Conservation (phyloP, 2,797 vertebrate genomes). For the Cuculus canorus region DNA sequence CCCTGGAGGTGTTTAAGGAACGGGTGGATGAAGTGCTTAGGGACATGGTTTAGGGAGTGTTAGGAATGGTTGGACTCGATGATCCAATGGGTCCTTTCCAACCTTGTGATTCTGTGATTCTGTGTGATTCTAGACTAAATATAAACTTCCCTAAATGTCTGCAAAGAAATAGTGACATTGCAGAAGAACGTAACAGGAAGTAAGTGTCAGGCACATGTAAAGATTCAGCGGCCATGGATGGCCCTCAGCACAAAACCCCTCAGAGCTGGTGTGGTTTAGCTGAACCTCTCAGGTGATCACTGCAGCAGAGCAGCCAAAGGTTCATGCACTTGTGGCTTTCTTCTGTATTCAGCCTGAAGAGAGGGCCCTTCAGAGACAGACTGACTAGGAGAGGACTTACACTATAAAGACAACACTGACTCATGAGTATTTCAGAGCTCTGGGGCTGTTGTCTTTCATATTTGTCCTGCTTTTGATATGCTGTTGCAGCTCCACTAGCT, state of each 20-base stretch:
- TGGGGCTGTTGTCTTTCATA: not conserved
- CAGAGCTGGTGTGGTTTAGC: not conserved
- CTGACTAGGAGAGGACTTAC: not conserved
- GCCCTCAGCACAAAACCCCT: not conserved
- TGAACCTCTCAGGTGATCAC: not conserved
- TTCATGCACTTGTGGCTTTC: not conserved
- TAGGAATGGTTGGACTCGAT: too few relatives aligned
- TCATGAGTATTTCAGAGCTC: not conserved
- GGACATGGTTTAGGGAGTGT: too few relatives aligned
- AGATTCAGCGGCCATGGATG: not conserved
- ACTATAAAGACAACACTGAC: not conserved
- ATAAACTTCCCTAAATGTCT: not conserved
- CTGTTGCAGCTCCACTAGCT: not conserved
- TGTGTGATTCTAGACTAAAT: too few relatives aligned
- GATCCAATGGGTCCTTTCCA: too few relatives aligned
- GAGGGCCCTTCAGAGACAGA: not conserved
- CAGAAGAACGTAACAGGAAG: not conserved
- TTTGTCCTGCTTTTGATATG: not conserved
- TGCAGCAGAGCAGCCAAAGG: not conserved
- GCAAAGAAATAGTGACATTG: not conserved
- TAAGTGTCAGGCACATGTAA: not conserved
- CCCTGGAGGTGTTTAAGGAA: too few relatives aligned
- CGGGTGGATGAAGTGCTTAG: too few relatives aligned
- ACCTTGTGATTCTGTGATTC: too few relatives aligned
- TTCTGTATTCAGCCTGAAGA: not conserved